Evolutionary conservation across 2,797 vertebrate species (phyloP).

Genomic region (Thamnophis elegans): DNA sequence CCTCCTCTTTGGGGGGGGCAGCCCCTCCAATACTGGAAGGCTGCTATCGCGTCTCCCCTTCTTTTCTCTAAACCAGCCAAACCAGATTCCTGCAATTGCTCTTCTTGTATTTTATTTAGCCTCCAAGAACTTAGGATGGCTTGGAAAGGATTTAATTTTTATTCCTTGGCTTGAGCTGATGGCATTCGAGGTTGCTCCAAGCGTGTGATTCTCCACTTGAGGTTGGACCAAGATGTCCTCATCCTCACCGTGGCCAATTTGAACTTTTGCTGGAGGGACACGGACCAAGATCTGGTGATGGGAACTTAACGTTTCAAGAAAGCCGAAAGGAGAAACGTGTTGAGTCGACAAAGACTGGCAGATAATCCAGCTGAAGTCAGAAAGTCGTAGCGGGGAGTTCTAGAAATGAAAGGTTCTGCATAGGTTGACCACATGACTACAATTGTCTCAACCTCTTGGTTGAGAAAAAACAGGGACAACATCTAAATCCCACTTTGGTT

Average conservation of each 20-base stretch:
- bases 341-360: neutral
- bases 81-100: neutral
- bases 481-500: neutral
- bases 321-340: too few species aligned
- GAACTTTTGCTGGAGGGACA: neutral
- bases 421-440: neutral
- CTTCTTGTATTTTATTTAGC: neutral
- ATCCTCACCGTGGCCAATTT: neutral
- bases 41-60: neutral
- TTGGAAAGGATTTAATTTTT: neutral
- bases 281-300: neutral
- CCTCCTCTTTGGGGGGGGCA: neutral
- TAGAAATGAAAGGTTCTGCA: neutral
- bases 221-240: neutral
- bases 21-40: neutral
- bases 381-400: neutral
- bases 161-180: too few species aligned
- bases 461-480: too few species aligned
- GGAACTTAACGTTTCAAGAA: neutral
- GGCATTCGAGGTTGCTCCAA: neutral
- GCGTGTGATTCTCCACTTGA: too few species aligned
- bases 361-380: neutral
- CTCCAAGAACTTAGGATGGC: neutral
- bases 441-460: neutral
- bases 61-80: neutral